Evolutionary conservation across 2,888 invertebrate species (phyloP).

Genomic region (Pristionchus maxplancki): DNA sequence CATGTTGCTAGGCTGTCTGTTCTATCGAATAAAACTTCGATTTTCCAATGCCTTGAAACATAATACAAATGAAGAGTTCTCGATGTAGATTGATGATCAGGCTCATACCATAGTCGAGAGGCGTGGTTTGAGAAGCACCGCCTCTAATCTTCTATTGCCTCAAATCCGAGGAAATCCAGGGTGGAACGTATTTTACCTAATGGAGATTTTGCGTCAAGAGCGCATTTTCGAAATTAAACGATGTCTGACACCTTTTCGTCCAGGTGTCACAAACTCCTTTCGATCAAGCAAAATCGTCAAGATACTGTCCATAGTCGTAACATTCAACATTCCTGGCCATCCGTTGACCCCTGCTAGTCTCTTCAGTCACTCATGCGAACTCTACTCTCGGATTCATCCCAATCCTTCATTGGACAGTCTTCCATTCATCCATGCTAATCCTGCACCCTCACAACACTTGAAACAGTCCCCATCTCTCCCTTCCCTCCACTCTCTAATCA

Average conservation of each 20-base stretch:
- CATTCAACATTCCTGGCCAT: neutral
- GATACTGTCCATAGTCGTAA: neutral
- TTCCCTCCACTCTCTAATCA: slow-evolving; percentile 49
- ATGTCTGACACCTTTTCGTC: neutral
- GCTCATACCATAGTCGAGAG: too few species aligned
- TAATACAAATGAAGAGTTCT: too few species aligned
- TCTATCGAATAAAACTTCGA: neutral
- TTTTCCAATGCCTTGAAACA: neutral
- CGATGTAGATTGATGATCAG: too few species aligned
- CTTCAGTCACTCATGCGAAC: neutral
- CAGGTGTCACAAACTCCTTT: neutral
- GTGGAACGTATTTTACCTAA: neutral
- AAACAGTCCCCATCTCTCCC: slow-evolving; percentile 57
- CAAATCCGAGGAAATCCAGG: neutral
- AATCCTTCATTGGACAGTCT: neutral
- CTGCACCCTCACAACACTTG: slow-evolving; percentile 55
- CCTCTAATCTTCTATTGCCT: too few species aligned
- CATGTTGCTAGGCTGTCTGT: neutral
- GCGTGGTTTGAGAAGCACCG: too few species aligned
- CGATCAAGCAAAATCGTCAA: neutral
- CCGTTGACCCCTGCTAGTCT: neutral
- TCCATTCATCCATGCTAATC: slow-evolving; percentile 39
- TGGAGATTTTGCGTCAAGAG: neutral
- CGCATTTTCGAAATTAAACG: neutral
- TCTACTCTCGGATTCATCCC: neutral